Base-by-base conservation (phyloP, 2,888 invertebrate genomes). In the Glyphotaelius pellucidus region DNA sequence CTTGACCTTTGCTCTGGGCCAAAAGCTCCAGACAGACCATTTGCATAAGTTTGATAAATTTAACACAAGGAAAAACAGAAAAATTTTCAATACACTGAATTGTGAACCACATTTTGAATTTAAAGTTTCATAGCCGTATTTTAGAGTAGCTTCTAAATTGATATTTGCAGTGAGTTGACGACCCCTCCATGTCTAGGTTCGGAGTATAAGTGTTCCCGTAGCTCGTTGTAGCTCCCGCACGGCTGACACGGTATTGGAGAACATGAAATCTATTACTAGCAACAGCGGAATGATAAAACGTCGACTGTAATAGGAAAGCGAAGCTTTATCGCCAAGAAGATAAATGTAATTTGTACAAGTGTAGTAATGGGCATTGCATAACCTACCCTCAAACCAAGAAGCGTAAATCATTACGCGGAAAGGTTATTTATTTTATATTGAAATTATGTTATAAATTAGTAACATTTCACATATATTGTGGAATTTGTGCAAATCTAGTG, bases 251-350 rank as follows among this genome's bases (percentile, higher is more conserved):
- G 87, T 87, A 87, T 87, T 87, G 67, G 87, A 47, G 87, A 87
- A 87, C 52, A 87, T 67, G 87, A 87, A 87, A 87, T 87, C 87
- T 87, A 87, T 87, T 87, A 67, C 87, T 52, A 14, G 87, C 87
- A 52, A 87, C 67, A 87, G 67, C 67, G 52, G 87, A 67, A 87
- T 87, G 87, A 87, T 87, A 87, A 87, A 87, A 87, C 85, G 85
- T 85, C 85, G 52, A 52, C 87, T 67, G 52, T 87, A 87, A 87
- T 87, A 87, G 87, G 87, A 67, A 86, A 87, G 85, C 25, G 85
- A 38, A 85, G 52, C 87, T 87, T 87, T 87, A 87, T 87, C 31
- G 52, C 87, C 32, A 19, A 30, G 31, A 52, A 87, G 67, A 87
- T 87, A 31, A 67, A 87, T 87, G 87, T 67, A 87, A 87, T 52